Evolutionary conservation across 2,888 invertebrate species (phyloP), one percentile per base, ranked within the genome.

Genomic region (Lithosia quadra): DNA sequence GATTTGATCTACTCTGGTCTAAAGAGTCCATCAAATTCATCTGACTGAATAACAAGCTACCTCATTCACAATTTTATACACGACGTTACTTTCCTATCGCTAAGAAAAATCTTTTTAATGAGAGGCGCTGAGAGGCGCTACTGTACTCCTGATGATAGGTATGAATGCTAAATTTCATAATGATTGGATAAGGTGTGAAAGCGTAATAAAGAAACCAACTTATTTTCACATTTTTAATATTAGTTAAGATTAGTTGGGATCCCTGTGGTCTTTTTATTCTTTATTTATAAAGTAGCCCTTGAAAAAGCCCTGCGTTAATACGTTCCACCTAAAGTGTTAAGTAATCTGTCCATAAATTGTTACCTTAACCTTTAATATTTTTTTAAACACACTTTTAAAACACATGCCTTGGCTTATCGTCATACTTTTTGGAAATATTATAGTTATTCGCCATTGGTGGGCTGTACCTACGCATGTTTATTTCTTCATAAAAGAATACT

Each of bases 271-370:
- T 49, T n/a, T 43, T n/a, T 28, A 28, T n/a, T 49, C 49, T 49
- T 18, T 18, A 49, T 9, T 49, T 4, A 21, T 61, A 18, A 49
- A 49, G 8, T n/a, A 49, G 49, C 49, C 49, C 43, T 53, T 21
- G 24, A 67, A 67, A 69, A 55, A 43, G 13, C 28, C 57, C 24
- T 24, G 28, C 57, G 28, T 13, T 15, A 57, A 13, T 22, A 28
- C 5, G 15, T 43, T 43, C 43, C 66, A 7, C 22, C 33, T 53
- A 66, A 58, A 65, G 49, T 49, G 49, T 49, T 49, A 49, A 49
- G n/a, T 49, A 49, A 49, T 49, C 49, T 49, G 49, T 18, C 49
- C 49, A 49, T 49, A 49, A 49, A 49, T n/a, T 18, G 18, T 49
- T 49, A 49, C 49, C 49, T 49, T 49, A 49, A n/a, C 49, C 49